These are phyloP conservation scores for Clostera curtula DNA, from an alignment of 2,888 invertebrate genomes.

Conservation along the genomic window DNA sequence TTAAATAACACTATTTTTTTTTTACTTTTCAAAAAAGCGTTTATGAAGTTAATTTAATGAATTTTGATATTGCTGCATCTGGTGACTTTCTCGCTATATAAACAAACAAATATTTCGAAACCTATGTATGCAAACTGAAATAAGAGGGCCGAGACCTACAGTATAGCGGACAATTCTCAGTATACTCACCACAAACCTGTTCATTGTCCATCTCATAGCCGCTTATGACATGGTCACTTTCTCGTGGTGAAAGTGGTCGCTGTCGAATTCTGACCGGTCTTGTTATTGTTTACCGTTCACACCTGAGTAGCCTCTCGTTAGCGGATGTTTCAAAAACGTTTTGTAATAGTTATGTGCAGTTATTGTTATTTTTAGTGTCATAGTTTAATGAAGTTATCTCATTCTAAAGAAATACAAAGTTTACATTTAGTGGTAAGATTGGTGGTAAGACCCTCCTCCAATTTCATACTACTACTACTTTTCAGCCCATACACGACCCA, in stretches of 20 bases:
- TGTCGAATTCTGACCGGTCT: constrained; percentile 35
- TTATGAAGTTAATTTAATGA: too few relatives aligned
- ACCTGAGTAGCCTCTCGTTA: constrained; percentile 24
- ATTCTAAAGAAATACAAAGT: background rate
- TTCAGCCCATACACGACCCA: too few relatives aligned
- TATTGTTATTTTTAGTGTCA: constrained; percentile 6
- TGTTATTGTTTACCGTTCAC: constrained; percentile 38
- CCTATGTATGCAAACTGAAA: too few relatives aligned
- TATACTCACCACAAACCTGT: constrained; percentile 24
- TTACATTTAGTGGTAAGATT: too few relatives aligned
- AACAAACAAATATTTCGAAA: too few relatives aligned
- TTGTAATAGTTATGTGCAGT: constrained; percentile 14
- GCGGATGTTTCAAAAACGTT: constrained; percentile 11
- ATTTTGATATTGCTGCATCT: too few relatives aligned
- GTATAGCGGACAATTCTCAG: constrained; percentile 28
- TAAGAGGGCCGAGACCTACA: too few relatives aligned
- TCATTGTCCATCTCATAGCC: constrained; percentile 31
- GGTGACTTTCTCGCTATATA: too few relatives aligned
- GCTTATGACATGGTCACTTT: constrained; percentile 61
- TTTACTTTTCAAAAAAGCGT: too few relatives aligned
- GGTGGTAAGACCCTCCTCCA: too few relatives aligned
- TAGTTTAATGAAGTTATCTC: constrained; percentile 1
- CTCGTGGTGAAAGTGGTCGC: constrained; percentile 63
- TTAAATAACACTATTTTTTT: too few relatives aligned
- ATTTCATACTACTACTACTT: too few relatives aligned